Conservation (phyloP, 2,113 vertebrate genomes). For the Stigmatopora nigra region DNA sequence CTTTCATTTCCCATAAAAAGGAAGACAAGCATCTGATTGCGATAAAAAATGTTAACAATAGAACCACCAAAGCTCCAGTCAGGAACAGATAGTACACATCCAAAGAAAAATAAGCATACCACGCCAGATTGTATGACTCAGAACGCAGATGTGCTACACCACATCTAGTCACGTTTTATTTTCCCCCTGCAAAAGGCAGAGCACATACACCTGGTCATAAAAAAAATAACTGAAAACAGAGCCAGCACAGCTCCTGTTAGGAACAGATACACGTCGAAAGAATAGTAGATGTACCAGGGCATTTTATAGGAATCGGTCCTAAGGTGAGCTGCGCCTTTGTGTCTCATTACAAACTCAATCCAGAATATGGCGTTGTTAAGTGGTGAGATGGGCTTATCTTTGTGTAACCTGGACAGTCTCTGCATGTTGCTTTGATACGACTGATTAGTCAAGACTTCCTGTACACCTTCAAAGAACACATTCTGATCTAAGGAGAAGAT, state of each 20-base stretch:
- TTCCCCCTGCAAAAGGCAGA: constrained; percentile 25
- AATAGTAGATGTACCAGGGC: constrained; percentile 65
- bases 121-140: constrained; percentile 62
- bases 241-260: constrained; percentile 25
- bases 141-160: constrained; percentile 66
- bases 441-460: constrained; percentile 56
- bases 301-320: constrained; percentile 56
- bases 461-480: constrained; percentile 44
- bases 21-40: no score
- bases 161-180: constrained; percentile 48
- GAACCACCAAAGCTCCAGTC: constrained; percentile 30
- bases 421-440: constrained; percentile 67
- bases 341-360: constrained; percentile 71
- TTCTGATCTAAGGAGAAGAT: constrained; percentile 39
- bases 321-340: constrained; percentile 68
- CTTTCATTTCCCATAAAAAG: no score
- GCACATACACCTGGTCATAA: constrained; percentile 37
- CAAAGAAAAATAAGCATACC: constrained; percentile 63
- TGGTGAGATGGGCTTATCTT: constrained; percentile 57
- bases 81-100: constrained; percentile 59
- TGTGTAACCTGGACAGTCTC: constrained; percentile 63
- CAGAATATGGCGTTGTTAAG: constrained; percentile 66
- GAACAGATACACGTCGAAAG: constrained; percentile 54
- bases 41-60: no score
- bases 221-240: constrained; percentile 10